Evolutionary conservation across 2,113 vertebrate genomes (phyloP), one percentile per base, ranked within the genome.

Genomic region (Hepsetus odoe): DNA sequence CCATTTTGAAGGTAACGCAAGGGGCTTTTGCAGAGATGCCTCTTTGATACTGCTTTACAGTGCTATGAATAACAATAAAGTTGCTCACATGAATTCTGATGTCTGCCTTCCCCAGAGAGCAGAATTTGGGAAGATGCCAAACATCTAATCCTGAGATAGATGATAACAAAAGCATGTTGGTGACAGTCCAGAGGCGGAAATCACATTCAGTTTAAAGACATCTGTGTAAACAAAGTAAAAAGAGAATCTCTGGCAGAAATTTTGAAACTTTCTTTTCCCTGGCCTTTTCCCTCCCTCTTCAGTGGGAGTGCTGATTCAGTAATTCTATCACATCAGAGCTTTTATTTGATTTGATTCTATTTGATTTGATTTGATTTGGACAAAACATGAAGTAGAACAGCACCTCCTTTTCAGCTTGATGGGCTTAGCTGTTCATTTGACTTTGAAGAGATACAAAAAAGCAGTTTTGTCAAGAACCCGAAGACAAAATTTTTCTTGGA

Each of bases 121-220:
- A 38, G 61, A 65, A 65, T 65, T 65, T 65, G 61, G 59, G 61
- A 33, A 65, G 32, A 65, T 38, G 61, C 61, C 61, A 65, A n/a
- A 65, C 32, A 38, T 65, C 35, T 65, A 65, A 65, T 38, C 32
- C 33, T 65, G 35, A 65, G 33, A 38, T 38, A 65, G 61, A 65
- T 65, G 61, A 65, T 65, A 65, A 62, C 30, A 33, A 65, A 65
- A 65, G 18, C 61, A 9, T 38, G 20, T 38, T 65, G 35, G 61
- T 65, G 61, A 65, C 61, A 65, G 61, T n/a, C 35, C 61, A 65
- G 61, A 38, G 35, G 61, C 61, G 16, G 61, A 65, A 65, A 65
- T 65, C 61, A 10, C 61, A 38, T 38, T 59, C 40, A 74, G 24
- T 74, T 62, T 62, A 42, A 62, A 74, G 55, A 74, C 72, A 74